These are phyloP conservation scores for Onchidella celtica DNA, from an alignment of 2,888 invertebrate species.

Conservation along the genomic window DNA sequence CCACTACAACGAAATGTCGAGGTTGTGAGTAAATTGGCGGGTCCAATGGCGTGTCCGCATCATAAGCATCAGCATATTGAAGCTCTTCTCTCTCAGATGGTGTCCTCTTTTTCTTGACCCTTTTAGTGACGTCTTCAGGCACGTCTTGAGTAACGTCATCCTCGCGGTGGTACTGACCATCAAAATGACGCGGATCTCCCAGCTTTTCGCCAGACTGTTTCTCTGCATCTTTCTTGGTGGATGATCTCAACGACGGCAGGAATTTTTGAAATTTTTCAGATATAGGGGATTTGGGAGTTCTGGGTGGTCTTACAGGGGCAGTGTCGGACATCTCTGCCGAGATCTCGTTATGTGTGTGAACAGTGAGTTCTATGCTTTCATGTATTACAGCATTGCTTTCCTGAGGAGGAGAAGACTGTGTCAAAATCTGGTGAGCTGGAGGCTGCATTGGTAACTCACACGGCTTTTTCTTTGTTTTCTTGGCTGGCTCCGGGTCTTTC, in stretches of 20 bases:
- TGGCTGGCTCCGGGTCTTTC: neutral
- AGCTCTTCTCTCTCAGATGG: neutral
- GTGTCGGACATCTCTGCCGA: neutral
- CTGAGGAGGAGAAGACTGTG: neutral
- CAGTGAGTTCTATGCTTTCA: too few relatives aligned
- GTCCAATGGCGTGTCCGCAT: neutral
- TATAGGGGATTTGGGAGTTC: conserved; percentile 31
- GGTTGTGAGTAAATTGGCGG: conserved; percentile 23
- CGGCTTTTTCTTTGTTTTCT: neutral
- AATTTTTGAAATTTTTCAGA: conserved; percentile 1
- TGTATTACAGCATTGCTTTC: neutral
- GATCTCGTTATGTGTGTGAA: neutral
- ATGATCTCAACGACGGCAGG: conserved; percentile 8
- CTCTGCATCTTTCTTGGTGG: conserved; percentile 3
- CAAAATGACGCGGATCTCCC: conserved; percentile 26
- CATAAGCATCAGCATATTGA: neutral
- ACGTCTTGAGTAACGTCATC: conserved; percentile 46
- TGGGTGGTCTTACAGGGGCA: conserved; percentile 5
- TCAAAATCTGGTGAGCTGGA: neutral
- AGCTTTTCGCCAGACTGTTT: neutral
- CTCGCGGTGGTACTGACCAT: conserved; percentile 49
- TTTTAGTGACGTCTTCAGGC: neutral
- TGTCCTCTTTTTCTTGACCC: neutral
- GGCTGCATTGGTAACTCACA: neutral
- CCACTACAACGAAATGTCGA: conserved; percentile 82